phyloP scores from a whole-genome alignment of 2,797 vertebrate species.

The Acestrorhynchus altus region DNA sequence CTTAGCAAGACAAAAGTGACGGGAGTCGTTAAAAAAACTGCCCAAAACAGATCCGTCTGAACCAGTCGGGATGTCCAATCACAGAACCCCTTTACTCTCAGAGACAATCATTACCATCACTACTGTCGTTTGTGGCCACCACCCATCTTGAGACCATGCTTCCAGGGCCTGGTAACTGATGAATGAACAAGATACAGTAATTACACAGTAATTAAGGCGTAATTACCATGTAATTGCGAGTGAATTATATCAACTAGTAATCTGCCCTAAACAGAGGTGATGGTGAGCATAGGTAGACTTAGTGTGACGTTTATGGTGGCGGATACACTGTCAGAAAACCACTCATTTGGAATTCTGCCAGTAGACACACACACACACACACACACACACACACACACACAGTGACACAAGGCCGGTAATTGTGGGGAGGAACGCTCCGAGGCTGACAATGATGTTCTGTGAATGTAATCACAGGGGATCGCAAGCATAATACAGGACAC shows the following conservation, averaged over 20 bases:
- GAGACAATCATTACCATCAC: neutral
- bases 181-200: slow-evolving; percentile 1
- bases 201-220: neutral
- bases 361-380: neutral
- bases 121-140: neutral
- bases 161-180: neutral
- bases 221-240: slow-evolving; percentile 31
- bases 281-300: neutral
- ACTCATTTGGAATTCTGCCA: slow-evolving; percentile 8
- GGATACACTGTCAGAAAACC: neutral
- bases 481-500: neutral
- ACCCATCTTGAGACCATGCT: neutral
- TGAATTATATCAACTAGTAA: slow-evolving; percentile 2
- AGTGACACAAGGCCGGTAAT: neutral
- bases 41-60: too few species aligned
- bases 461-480: slow-evolving; percentile 7
- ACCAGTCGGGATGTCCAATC: too few species aligned
- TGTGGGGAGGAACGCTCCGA: neutral
- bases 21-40: neutral
- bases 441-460: neutral
- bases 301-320: neutral
- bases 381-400: slow-evolving; percentile 7
- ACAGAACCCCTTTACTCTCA: too few species aligned
- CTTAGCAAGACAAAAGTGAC: neutral
- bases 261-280: neutral